Conservation (phyloP, 2,888 invertebrate species). For the Melanotus villosus region DNA sequence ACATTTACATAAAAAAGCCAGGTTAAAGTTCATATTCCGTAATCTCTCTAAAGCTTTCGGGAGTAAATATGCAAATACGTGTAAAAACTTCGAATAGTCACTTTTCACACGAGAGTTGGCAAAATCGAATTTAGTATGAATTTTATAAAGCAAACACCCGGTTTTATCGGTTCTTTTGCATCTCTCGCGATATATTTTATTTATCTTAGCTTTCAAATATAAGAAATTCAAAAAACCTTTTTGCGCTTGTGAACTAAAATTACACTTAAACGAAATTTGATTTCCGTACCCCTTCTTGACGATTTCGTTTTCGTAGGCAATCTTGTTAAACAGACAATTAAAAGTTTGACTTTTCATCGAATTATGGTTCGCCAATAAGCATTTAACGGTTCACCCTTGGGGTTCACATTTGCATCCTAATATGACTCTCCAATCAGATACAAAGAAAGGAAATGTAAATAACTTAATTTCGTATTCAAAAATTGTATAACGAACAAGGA, state of each 20-base stretch:
- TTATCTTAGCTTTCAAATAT: neutral
- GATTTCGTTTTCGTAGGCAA: slow-evolving; percentile 27
- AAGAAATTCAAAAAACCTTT: neutral
- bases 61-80: slow-evolving; percentile 40
- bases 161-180: slow-evolving; percentile 12
- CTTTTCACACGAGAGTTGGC: slow-evolving; percentile 57
- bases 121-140: slow-evolving; percentile 57
- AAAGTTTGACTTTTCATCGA: slow-evolving; percentile 62
- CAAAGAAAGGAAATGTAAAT: slow-evolving; percentile 55
- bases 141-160: slow-evolving; percentile 38
- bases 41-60: slow-evolving; percentile 14
- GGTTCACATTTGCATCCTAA: slow-evolving; percentile 44
- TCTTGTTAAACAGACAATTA: slow-evolving; percentile 47
- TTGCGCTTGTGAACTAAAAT: neutral
- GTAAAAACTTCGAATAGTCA: slow-evolving; percentile 54
- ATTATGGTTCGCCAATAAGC: slow-evolving; percentile 62
- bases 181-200: neutral
- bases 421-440: slow-evolving; percentile 46
- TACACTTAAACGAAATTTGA: slow-evolving; percentile 33
- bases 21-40: neutral
- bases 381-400: slow-evolving; percentile 50
- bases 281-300: slow-evolving; percentile 21
- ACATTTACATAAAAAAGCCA: slow-evolving; percentile 13
- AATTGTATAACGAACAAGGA: slow-evolving; percentile 51
- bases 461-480: slow-evolving; percentile 56